Evolutionary conservation across 2,113 vertebrate species (phyloP).

Genomic region (Phalacrocorax aristotelis): DNA sequence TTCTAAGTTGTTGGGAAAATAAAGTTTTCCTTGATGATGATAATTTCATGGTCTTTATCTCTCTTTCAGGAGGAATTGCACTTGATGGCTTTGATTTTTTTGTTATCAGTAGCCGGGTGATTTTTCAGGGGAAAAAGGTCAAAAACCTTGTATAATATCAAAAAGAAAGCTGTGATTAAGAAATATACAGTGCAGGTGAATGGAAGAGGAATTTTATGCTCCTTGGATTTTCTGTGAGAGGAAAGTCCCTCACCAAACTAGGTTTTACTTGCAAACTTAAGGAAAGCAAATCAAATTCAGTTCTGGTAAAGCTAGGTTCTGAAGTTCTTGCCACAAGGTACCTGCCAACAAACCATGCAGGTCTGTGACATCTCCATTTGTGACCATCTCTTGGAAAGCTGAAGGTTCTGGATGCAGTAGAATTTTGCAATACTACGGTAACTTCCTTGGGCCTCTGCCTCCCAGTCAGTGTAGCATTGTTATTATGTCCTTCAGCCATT

Average conservation of each 20-base stretch:
- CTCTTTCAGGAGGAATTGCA: not conserved
- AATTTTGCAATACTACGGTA: not conserved
- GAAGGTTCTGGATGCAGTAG: not conserved
- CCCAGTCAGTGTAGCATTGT: not conserved
- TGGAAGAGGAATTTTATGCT: not conserved
- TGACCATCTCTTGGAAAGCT: not conserved
- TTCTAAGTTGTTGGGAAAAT: conserved; percentile 25
- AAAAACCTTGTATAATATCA: not conserved
- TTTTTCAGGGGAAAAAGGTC: not conserved
- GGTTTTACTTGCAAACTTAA: not conserved
- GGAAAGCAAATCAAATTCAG: not conserved
- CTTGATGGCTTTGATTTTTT: not conserved
- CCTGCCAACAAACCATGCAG: not conserved
- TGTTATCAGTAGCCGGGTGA: not conserved
- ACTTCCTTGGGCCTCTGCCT: not conserved
- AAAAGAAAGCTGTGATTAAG: not conserved
- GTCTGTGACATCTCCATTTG: not conserved
- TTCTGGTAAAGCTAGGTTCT: not conserved
- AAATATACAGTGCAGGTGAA: not conserved
- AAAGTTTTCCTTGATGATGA: not conserved
- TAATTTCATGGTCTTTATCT: conserved; percentile 21
- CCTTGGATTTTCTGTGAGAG: not conserved
- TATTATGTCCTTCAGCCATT: not conserved
- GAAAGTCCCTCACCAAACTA: not conserved
- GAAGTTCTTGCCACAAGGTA: not conserved